Evolutionary conservation across 2,797 vertebrate genomes (phyloP).

Genomic region (Falco novaeseelandiae): DNA sequence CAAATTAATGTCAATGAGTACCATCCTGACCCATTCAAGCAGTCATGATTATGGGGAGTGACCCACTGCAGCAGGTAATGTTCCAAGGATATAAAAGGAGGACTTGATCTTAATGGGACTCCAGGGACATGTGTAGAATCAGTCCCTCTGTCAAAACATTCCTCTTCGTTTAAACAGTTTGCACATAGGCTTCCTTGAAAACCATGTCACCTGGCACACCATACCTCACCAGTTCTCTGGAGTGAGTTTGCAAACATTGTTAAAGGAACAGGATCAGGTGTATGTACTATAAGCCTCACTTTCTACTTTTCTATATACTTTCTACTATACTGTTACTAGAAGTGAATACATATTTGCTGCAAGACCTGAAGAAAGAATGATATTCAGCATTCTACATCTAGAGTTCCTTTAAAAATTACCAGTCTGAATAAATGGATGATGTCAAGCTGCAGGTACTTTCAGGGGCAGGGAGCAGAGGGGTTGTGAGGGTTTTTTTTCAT

Average conservation of each 20-base stretch:
- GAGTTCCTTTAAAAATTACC: neutral
- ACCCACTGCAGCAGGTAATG: neutral
- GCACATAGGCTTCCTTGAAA: neutral
- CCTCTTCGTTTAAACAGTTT: neutral
- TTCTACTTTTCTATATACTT: neutral
- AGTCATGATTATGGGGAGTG: neutral
- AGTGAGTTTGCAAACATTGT: neutral
- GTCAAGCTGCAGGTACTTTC: neutral
- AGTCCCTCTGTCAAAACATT: neutral
- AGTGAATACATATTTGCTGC: neutral
- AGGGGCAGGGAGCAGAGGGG: fast-evolving
- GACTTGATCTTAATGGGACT: neutral
- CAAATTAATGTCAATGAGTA: neutral
- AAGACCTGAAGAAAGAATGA: neutral
- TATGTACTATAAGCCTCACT: neutral
- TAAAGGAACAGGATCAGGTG: neutral
- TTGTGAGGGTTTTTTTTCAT: fast-evolving
- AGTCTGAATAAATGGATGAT: neutral
- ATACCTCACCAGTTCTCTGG: neutral
- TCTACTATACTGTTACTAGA: neutral
- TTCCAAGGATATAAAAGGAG: neutral
- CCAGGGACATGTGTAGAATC: neutral
- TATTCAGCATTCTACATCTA: neutral
- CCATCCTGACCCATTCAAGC: neutral
- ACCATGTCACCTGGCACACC: too few relatives aligned